phyloP scores from a whole-genome alignment of 2,888 invertebrate genomes.

The Venusia cambrica region DNA sequence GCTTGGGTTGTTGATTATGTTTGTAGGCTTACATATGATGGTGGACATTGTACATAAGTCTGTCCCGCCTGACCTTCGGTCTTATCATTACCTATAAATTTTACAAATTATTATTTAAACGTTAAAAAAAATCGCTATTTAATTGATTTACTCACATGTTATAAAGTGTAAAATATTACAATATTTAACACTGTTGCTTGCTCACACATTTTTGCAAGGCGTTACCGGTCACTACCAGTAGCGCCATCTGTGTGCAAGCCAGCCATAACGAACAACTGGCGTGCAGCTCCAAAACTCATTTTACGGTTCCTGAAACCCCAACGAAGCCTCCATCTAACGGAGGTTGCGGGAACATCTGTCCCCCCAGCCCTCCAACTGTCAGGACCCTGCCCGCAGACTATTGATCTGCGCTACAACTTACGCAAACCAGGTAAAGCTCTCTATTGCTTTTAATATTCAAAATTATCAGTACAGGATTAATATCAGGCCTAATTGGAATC shows the following conservation, averaged over 20 bases:
- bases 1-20: too few species aligned
- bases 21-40: too few species aligned
- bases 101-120: too few species aligned
- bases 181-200: too few species aligned
- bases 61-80: too few species aligned
- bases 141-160: too few species aligned
- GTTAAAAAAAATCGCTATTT: too few species aligned
- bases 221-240: constrained; percentile 9
- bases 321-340: constrained; percentile 60
- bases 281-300: constrained; percentile 17
- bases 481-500: constrained; percentile 49
- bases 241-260: constrained; percentile 24
- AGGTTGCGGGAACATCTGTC: constrained; percentile 42
- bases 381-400: constrained; percentile 44
- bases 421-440: constrained; percentile 58
- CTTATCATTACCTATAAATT: too few species aligned
- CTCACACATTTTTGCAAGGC: constrained; percentile 1
- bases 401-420: constrained; percentile 68
- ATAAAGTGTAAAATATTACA: too few species aligned
- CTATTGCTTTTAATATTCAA: constrained; percentile 47
- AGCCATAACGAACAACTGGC: constrained; percentile 1
- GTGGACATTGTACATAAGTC: too few species aligned
- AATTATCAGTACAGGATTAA: constrained; percentile 44
- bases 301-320: constrained; percentile 27
- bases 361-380: constrained; percentile 37